Base-by-base conservation (phyloP, 2,888 invertebrate species). In the Oxytorus armatus region DNA sequence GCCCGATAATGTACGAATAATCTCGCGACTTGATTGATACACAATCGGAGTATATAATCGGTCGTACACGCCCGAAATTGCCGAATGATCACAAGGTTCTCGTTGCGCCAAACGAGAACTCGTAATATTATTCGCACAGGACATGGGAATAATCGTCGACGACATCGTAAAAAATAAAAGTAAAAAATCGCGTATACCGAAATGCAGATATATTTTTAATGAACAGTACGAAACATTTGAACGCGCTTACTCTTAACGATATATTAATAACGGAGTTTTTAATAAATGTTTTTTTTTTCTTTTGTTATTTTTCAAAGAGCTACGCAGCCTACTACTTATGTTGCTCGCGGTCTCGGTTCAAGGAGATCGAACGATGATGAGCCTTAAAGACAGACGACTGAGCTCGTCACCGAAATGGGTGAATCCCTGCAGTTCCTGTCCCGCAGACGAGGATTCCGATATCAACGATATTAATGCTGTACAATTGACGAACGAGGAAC, bases 361-460 rank as follows among this genome's bases (percentile, higher is more conserved):
- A 80, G 84, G 88, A 68, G 91, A 90, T 33, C 91, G 92, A 57
- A 86, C 87, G 74, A 72, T 83, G 21, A 90, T 90, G 90, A 88
- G 86, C 47, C 84, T 86, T 69, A 86, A 89, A 69, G 86, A 85
- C 49, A 88, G 85, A 86, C 85, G 89, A 84, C 82, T 88, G 77
- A 85, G 73, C 53, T 85, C 85, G n/a, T 84, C 87, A 39, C 92
- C 92, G 44, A 93, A 93, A 82, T 94, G 94, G 94, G 90, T 93
- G 81, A 93, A 93, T 84, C 93, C 94, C 1, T 94, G 93, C 85
- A 92, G 92, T n/a, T n/a, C n/a, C n/a, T n/a, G n/a, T n/a, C 88
- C 89, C 29, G 87, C 89, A 18, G 88, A 88, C 55, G 89, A 90
- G 23, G 90, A 90, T 68, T 86, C 89, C 70, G 88, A 86, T n/a